These are phyloP conservation scores for Pangasius larnaudii DNA, from an alignment of 2,797 vertebrate genomes.

Conservation along the genomic window DNA sequence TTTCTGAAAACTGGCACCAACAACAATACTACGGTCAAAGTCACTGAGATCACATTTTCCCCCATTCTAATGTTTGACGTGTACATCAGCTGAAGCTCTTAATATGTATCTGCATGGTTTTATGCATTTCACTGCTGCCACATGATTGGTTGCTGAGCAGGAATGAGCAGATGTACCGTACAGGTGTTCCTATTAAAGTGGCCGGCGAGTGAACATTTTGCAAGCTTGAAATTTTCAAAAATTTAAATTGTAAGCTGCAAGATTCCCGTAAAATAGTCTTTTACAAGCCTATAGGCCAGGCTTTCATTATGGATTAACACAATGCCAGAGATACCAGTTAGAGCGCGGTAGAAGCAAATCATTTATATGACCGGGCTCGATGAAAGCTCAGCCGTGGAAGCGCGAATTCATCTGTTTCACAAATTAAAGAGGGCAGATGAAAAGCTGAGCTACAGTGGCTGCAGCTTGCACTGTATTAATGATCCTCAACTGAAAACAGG, in stretches of 20 bases:
- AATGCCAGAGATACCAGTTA: slow-evolving; percentile 22
- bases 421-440: slow-evolving; percentile 44
- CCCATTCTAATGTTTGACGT: not conserved
- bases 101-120: not conserved
- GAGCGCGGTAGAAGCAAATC: slow-evolving; percentile 11
- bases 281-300: not conserved
- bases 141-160: not conserved
- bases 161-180: too few relatives aligned
- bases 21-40: not conserved
- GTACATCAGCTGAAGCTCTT: not conserved
- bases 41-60: not conserved
- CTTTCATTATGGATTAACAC: slow-evolving; percentile 1
- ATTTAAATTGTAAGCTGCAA: not conserved
- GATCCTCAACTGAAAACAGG: slow-evolving; percentile 39
- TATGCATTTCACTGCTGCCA: not conserved
- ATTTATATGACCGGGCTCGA: not conserved
- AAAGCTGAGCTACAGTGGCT: not conserved
- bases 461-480: slow-evolving; percentile 41
- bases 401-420: slow-evolving; percentile 45
- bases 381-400: slow-evolving; percentile 37
- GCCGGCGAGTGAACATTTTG: not conserved
- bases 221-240: not conserved
- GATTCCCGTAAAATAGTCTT: not conserved
- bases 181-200: slow-evolving; percentile 1
- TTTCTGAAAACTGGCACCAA: not conserved